Evolutionary conservation across 2,113 vertebrate species (phyloP).

Genomic region (Harpagus bidentatus): DNA sequence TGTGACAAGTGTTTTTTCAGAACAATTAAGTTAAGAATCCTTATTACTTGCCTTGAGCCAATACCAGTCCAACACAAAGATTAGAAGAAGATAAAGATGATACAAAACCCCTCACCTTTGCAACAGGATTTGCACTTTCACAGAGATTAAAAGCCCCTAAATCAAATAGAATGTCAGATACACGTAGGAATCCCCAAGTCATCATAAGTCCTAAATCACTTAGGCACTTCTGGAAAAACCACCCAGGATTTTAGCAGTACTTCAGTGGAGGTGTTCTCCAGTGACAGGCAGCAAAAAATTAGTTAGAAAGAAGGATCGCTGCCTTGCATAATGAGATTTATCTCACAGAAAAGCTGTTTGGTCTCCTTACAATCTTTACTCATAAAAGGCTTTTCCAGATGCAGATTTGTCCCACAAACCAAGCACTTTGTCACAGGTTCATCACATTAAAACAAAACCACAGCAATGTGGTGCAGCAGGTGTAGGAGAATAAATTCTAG

Average conservation of each 20-base stretch:
- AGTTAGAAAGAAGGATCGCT: not conserved
- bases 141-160: not conserved
- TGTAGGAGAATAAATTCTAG: not conserved
- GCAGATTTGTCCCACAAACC: not conserved
- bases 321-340: not conserved
- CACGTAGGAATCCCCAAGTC: not conserved
- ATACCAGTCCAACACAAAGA: not conserved
- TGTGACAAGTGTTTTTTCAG: not conserved
- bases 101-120: not conserved
- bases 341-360: not conserved
- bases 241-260: not conserved
- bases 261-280: not conserved
- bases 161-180: not conserved
- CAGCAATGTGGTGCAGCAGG: not conserved
- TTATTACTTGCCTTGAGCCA: not conserved
- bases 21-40: not conserved
- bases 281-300: not conserved
- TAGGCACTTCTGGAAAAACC: not conserved
- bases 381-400: not conserved
- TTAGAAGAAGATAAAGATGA: not conserved
- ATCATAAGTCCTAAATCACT: not conserved
- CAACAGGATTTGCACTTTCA: rapidly evolving
- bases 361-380: not conserved
- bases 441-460: not conserved
- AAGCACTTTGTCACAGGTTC: not conserved